Base-by-base conservation (phyloP, 2,888 invertebrate genomes). In the Metellina segmentata region DNA sequence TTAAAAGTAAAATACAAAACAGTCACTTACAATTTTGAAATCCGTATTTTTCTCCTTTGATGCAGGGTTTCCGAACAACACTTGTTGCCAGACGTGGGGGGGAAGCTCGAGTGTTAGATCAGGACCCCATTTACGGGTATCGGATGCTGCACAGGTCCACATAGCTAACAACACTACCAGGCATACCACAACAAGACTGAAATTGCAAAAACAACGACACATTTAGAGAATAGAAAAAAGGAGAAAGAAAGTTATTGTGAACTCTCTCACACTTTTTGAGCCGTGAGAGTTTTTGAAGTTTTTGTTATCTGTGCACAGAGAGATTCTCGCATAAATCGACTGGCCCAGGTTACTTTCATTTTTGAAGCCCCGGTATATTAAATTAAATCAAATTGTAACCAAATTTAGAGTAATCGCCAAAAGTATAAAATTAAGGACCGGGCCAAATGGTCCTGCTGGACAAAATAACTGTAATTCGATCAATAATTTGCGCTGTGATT, bases 51-150 rank as follows among this genome's bases (percentile, higher is more conserved):
- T 51, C 8, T 52, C 72, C 16, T 49, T 49, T n/a, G 81, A 8
- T 16, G 53, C n/a, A 7, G 52, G 5, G 1, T 20, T 13, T n/a
- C 51, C 52, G 82, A 90, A 91, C 51, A 92, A 20, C 8, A 81
- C 92, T 11, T 92, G 89, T 48, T 89, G 92, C n/a, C 89, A 19
- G 1, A 92, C 9, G 69, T 92, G 61, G 0, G 92, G 89, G 0
- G 92, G 92, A 9, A 92, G 78, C 51, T 92, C 92, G 6, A 85
- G 51, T 6, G 92, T 92, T 16, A 92, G 85, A 48, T 92, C 92
- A 5, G 89, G 92, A 5, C 92, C 92, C 92, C 92, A 92, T 8
- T 92, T 85, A 8, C n/a, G 71, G 1, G 88, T 89, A 71, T 48
- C 82, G 11, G 81, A 48, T 4, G 89, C 75, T 19, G 92, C 85